phyloP scores from a whole-genome alignment of 1,140 invertebrate species.

The Drosophila athabasca region DNA sequence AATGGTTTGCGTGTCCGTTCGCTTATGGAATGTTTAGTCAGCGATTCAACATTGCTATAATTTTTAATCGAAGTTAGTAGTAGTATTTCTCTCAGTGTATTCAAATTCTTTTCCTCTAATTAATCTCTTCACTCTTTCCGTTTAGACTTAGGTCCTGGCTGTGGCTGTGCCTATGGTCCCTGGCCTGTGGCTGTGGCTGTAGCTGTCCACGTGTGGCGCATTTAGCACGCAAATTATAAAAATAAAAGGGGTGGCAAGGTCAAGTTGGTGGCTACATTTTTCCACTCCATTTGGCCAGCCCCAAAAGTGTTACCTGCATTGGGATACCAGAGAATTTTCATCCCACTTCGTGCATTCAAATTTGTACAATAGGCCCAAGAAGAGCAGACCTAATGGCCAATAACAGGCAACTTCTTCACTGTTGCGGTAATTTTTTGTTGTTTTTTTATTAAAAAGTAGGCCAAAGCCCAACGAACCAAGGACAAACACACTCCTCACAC shows the following conservation, averaged over 20 bases:
- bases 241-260: constrained; percentile 37
- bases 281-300: no score
- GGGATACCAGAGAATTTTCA: no score
- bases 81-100: no score
- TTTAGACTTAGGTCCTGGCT: constrained; percentile 3
- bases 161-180: background rate
- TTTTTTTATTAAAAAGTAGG: constrained; percentile 51
- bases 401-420: constrained; percentile 42
- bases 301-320: no score
- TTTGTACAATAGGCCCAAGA: constrained; percentile 35
- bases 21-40: no score
- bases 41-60: no score
- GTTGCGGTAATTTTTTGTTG: constrained; percentile 20
- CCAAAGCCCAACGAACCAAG: constrained; percentile 55
- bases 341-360: constrained; percentile 16
- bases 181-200: background rate
- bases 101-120: no score
- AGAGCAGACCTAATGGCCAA: constrained; percentile 40
- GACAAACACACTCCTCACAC: constrained; percentile 26
- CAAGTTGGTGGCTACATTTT: constrained; percentile 30
- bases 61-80: no score
- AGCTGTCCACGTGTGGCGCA: constrained; percentile 9
- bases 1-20: no score
- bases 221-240: constrained; percentile 27
- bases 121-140: no score